Conservation (phyloP, 2,113 vertebrate genomes). For the Anser cygnoides region DNA sequence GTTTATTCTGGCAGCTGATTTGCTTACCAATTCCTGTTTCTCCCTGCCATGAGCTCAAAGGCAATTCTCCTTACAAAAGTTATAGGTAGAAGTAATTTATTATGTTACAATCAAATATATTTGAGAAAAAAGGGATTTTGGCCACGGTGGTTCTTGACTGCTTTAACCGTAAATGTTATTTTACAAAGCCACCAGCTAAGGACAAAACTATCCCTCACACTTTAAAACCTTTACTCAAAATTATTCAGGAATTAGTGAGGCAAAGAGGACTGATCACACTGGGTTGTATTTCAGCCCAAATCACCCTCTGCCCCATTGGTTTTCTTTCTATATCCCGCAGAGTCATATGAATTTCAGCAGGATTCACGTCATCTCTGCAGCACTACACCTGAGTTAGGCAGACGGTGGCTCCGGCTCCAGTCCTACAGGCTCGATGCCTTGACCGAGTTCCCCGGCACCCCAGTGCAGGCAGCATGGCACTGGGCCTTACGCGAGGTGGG, state of each 20-base stretch:
- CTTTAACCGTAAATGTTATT: background rate
- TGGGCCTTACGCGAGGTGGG: background rate
- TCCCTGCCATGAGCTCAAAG: background rate
- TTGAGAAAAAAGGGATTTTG: background rate
- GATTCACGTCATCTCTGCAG: background rate
- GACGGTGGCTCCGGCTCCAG: background rate
- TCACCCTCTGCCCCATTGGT: background rate
- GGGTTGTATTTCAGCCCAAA: background rate
- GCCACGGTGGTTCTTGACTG: background rate
- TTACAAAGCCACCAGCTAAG: background rate
- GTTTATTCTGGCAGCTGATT: background rate
- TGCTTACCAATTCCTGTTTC: background rate
- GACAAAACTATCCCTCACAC: background rate
- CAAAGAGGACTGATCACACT: background rate
- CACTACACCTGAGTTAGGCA: background rate
- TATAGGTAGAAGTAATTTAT: background rate
- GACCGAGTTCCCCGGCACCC: background rate
- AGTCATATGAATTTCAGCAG: background rate
- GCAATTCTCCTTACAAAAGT: background rate
- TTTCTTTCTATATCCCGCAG: background rate
- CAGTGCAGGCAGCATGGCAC: background rate
- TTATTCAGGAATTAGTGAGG: background rate
- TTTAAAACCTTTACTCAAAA: background rate
- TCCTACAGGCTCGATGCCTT: background rate
- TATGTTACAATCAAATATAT: background rate